Evolutionary conservation across 2,888 invertebrate species (phyloP).

Genomic region (Blastobasis lacticolella): DNA sequence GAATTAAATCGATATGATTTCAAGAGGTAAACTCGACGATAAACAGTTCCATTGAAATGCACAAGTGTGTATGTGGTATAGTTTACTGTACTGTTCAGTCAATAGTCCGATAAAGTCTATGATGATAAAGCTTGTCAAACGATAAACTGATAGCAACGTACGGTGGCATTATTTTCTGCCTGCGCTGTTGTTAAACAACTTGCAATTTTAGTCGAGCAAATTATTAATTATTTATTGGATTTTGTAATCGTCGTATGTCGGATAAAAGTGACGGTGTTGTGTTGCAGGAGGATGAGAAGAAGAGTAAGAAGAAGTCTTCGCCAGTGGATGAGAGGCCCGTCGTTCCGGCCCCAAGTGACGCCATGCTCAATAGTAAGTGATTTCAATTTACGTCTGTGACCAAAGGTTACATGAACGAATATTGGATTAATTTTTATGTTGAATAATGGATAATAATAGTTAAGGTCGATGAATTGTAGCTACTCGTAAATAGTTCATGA

Average conservation of each 20-base stretch:
- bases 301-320: conserved; percentile 55
- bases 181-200: conserved; percentile 30
- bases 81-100: conserved; percentile 37
- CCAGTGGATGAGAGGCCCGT: conserved; percentile 63
- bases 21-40: too few species aligned
- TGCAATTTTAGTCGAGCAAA: not conserved
- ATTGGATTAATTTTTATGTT: not conserved
- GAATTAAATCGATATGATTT: too few species aligned
- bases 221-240: too few species aligned
- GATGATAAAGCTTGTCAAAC: conserved; percentile 50
- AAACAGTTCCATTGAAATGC: too few species aligned
- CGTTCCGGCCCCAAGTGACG: conserved; percentile 67
- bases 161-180: conserved; percentile 26
- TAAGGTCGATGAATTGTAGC: too few species aligned
- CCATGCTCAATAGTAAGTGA: conserved; percentile 67
- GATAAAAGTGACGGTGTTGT: conserved; percentile 31
- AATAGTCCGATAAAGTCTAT: conserved; percentile 52
- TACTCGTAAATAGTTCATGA: too few species aligned
- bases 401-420: not conserved
- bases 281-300: conserved; percentile 65
- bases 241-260: conserved; percentile 36
- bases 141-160: conserved; percentile 36
- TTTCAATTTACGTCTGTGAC: not conserved
- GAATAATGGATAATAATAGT: too few species aligned
- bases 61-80: too few species aligned